Percentiles rank a stretch among this genome's conserved stretches.
These are phyloP conservation scores for Poecilia picta DNA, from an alignment of 2,797 vertebrate genomes.

Conservation along the genomic window DNA sequence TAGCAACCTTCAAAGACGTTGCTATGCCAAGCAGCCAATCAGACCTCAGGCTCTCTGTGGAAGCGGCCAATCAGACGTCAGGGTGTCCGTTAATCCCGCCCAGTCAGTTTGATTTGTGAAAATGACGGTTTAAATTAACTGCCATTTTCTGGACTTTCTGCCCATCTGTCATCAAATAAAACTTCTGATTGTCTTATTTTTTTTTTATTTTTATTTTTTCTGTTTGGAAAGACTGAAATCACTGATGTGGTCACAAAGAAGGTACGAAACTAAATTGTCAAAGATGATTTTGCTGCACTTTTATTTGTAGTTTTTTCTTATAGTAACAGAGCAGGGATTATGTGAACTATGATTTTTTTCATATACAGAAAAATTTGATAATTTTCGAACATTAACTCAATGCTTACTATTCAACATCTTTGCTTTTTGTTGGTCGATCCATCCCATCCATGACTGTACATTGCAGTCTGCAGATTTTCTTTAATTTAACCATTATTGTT, in stretches of 20 bases:
- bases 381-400: not conserved
- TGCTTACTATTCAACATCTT: not conserved
- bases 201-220: conserved; percentile 36
- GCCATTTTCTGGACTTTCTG: too few species aligned
- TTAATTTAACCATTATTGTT: too few species aligned
- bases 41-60: not conserved
- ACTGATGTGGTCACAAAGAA: conserved; percentile 58
- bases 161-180: not conserved
- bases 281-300: not conserved
- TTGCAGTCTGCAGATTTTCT: not conserved
- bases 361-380: not conserved
- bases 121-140: not conserved
- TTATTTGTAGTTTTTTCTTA: not conserved
- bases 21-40: not conserved
- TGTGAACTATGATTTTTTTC: not conserved
- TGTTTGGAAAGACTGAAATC: conserved; percentile 65
- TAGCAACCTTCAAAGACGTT: not conserved
- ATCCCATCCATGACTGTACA: not conserved
- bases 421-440: not conserved
- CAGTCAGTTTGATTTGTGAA: not conserved
- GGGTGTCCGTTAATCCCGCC: not conserved
- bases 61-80: not conserved
- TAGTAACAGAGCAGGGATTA: not conserved
- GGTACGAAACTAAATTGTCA: conserved; percentile 52
- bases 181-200: conserved; percentile 37